Evolutionary conservation across 2,113 vertebrate species (phyloP), one percentile per base, ranked within the genome.

Genomic region (Ardeotis arabs): DNA sequence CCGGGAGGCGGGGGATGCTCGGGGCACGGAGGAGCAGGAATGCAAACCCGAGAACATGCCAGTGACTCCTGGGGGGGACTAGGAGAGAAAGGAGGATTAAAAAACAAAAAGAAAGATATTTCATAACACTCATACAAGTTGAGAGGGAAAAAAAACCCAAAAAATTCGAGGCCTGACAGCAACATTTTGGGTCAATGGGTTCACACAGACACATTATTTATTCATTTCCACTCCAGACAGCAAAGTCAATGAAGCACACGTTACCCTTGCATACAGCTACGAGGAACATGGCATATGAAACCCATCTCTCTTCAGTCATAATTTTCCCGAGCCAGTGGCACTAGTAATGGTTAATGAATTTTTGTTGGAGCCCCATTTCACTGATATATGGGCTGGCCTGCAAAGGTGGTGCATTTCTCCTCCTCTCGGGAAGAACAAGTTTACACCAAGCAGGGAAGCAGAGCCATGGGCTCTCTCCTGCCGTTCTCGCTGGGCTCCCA

Each of bases 11-110:
- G 8, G 29, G 44, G 75, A 52, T 67, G 79, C 64, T 78, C 7
- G 1, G 27, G 14, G 14, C 19, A 33, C 0, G 1, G 1, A 6
- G 8, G 6, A 3, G 4, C 0, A 3, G 10, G 31, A 82, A 85
- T 24, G 29, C 13, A 88, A 77, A 78, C 21, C 12, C 0, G 0
- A 76, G 72, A 88, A 62, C 8, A 52, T 0, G 1, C 18, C 41
- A 62, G 62, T 2, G 1, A 14, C 62, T 87, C 29, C 35, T 49
- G 21, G 29, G 52, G 55, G 55, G 2, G 9, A 77, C 20, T 55
- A 18, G 25, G 33, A 88, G 33, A 81, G 52, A 79, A 94, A 82
- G 50, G 18, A 82, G 25, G 4, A 67, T 66, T 84, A 21, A 69
- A 80, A 50, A 5, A 2, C 4, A 55, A 55, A 72, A 64, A 56